phyloP scores from a whole-genome alignment of 2,113 vertebrate species.

The Odontesthes bonariensis region DNA sequence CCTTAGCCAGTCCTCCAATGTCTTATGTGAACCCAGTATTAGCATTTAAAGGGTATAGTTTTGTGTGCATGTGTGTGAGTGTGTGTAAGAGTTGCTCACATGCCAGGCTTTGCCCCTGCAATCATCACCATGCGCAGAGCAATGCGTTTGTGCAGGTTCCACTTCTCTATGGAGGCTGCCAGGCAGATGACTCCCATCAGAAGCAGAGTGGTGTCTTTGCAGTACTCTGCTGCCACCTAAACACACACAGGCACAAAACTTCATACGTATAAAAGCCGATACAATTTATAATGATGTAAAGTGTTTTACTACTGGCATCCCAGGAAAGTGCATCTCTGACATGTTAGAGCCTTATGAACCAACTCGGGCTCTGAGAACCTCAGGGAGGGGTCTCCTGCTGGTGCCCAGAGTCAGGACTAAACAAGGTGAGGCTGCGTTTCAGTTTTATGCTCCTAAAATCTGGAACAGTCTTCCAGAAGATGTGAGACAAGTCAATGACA shows the following conservation, averaged over 20 bases:
- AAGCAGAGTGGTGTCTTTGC: constrained; percentile 97
- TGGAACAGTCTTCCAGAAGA: no score
- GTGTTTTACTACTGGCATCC: no score
- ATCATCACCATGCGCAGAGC: constrained; percentile 97
- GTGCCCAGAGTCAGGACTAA: no score
- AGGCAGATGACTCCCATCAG: constrained; percentile 97
- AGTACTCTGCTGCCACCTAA: constrained; percentile 96
- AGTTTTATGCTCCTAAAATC: no score
- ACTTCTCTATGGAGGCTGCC: constrained; percentile 97
- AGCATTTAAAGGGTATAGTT: not conserved
- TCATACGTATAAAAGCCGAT: not conserved
- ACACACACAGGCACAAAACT: constrained; percentile 32
- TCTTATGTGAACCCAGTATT: not conserved
- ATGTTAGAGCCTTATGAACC: no score
- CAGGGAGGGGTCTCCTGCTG: no score
- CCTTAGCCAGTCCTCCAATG: no score
- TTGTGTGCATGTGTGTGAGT: not conserved
- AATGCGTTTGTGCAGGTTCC: constrained; percentile 96
- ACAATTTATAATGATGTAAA: not conserved
- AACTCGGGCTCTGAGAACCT: no score
- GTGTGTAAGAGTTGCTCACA: constrained; percentile 81
- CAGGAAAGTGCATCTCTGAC: no score
- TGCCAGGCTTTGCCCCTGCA: constrained; percentile 96
- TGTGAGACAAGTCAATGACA: no score
- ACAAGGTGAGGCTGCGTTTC: no score